A percentile compares a stretch with the other conserved stretches of the same genome.
phyloP scores from a whole-genome alignment of 2,797 vertebrate genomes.

The Tokudaia tokunoshimensis region DNA sequence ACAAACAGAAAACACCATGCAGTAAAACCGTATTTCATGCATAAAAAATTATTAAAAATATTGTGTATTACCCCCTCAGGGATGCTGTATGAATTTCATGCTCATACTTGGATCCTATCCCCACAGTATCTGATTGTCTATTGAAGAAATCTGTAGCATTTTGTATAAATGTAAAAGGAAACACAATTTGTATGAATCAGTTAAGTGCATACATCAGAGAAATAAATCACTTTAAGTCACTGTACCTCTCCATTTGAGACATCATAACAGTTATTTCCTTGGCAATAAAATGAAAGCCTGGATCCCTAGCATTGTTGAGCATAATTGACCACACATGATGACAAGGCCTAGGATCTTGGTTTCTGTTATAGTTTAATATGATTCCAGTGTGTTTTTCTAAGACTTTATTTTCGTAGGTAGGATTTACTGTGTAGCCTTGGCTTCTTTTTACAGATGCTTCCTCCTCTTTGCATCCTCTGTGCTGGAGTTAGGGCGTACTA shows the following conservation, averaged over 20 bases:
- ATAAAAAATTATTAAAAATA: background rate
- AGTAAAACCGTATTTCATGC: background rate
- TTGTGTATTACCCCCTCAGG: background rate
- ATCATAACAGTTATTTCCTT: too few relatives aligned
- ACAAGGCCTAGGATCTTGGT: background rate
- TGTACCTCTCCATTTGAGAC: background rate
- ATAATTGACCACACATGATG: background rate
- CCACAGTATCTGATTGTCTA: background rate
- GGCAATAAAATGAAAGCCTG: background rate
- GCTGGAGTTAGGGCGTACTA: background rate
- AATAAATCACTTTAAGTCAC: too few relatives aligned
- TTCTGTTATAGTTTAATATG: too few relatives aligned
- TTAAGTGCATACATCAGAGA: background rate
- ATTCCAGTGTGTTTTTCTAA: background rate
- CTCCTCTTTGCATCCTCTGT: background rate
- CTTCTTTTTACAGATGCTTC: background rate
- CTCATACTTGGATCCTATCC: background rate
- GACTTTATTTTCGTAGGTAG: background rate
- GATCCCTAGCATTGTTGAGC: background rate
- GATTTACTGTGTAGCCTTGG: background rate
- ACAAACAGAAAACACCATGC: background rate
- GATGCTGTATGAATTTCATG: background rate
- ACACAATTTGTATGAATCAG: background rate
- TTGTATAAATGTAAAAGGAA: background rate
- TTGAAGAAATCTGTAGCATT: background rate